Percentiles rank a stretch among this genome's conserved stretches.
phyloP scores from a whole-genome alignment of 2,797 vertebrate genomes.

The Galago senegalensis region DNA sequence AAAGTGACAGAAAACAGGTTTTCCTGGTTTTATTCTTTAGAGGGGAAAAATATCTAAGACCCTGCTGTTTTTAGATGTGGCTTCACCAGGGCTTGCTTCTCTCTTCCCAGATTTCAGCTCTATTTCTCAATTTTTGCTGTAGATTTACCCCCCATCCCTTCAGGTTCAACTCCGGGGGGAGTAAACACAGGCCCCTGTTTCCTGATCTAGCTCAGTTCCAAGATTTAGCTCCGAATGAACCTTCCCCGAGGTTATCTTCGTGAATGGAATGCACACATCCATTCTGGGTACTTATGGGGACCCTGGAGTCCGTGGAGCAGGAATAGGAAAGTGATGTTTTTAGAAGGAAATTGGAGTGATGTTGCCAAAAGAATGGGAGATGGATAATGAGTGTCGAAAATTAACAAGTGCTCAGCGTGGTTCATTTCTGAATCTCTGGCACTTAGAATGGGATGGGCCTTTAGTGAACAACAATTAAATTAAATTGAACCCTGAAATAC shows the following conservation, averaged over 20 bases:
- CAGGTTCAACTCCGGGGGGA: background rate
- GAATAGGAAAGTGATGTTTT: background rate
- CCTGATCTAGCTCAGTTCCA: background rate
- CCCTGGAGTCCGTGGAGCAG: background rate
- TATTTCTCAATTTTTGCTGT: background rate
- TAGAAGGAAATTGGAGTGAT: background rate
- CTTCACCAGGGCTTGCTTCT: background rate
- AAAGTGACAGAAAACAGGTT: background rate
- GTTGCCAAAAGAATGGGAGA: background rate
- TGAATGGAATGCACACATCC: background rate
- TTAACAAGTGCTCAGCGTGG: background rate
- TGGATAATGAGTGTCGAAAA: background rate
- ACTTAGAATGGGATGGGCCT: background rate
- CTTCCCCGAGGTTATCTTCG: background rate
- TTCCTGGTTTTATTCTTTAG: background rate
- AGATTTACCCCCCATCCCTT: background rate
- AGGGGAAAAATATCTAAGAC: background rate
- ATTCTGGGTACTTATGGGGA: background rate
- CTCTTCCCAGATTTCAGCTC: background rate
- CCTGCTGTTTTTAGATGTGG: background rate
- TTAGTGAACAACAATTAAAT: background rate
- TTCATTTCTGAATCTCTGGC: background rate
- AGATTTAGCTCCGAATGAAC: background rate
- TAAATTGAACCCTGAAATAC: background rate
- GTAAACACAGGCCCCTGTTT: background rate